Percentiles rank a stretch among this genome's conserved stretches.
Evolutionary conservation across 2,113 vertebrate species (phyloP).

Genomic region (Oreochromis aureus): DNA sequence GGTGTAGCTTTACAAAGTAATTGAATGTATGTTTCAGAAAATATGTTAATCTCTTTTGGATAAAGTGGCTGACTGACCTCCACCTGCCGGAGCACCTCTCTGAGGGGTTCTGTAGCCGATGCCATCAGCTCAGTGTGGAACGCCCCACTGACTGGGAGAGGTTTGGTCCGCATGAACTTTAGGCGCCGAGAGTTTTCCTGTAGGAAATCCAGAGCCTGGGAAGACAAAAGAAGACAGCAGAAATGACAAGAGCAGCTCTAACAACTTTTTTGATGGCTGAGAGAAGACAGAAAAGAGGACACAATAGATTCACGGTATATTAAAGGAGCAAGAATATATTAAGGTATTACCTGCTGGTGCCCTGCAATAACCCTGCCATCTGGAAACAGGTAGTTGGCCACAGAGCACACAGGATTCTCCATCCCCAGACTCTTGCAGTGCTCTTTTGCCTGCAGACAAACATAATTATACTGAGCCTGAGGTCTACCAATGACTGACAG

Average conservation of each 20-base stretch:
- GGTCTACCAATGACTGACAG: constrained; percentile 79
- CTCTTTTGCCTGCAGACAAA: constrained; percentile 82
- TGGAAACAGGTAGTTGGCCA: constrained; percentile 91
- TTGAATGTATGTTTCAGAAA: not conserved
- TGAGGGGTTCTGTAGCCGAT: constrained; percentile 74
- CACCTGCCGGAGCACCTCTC: constrained; percentile 72
- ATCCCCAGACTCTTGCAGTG: constrained; percentile 82
- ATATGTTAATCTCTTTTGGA: not conserved
- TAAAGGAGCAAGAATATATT: not conserved
- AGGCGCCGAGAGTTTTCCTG: constrained; percentile 77
- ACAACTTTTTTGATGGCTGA: not conserved
- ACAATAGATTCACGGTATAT: not conserved
- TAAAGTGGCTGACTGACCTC: constrained; percentile 34
- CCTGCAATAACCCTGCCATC: constrained; percentile 91
- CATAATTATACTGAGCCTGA: constrained; percentile 75
- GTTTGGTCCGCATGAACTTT: constrained; percentile 73
- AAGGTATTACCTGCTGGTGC: constrained; percentile 77
- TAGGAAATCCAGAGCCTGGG: constrained; percentile 88
- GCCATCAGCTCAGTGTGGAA: constrained; percentile 92
- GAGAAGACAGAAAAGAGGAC: not conserved
- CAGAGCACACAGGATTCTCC: constrained; percentile 79
- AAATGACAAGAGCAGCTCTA: not conserved
- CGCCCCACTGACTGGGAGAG: constrained; percentile 85
- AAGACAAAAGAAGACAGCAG: not conserved
- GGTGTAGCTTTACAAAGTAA: not conserved